A percentile compares a stretch with the other conserved stretches of the same genome.
These are phyloP conservation scores for Argyresthia albistria DNA, from an alignment of 2,888 invertebrate species.

Conservation along the genomic window DNA sequence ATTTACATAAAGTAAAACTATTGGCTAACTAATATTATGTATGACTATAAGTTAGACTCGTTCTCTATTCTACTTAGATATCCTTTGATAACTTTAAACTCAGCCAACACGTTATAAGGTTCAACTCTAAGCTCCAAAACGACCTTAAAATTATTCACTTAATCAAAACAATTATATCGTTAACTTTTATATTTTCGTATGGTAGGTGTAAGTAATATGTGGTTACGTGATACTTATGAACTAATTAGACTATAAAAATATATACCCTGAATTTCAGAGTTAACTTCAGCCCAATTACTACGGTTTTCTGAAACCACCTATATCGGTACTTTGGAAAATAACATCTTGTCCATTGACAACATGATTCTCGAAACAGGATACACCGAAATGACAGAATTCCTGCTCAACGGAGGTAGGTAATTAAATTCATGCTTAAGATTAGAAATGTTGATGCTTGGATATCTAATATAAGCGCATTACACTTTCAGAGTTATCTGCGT, in stretches of 20 bases:
- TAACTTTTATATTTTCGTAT: no score
- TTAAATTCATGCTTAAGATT: neutral
- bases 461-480: constrained; percentile 1
- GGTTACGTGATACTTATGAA: neutral
- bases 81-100: neutral
- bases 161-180: no score
- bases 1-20: no score
- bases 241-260: neutral
- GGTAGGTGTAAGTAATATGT: no score
- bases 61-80: neutral
- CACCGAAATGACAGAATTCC: constrained; percentile 24
- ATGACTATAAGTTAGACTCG: no score
- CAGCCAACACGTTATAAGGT: no score
- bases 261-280: constrained; percentile 29
- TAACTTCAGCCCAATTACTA: constrained; percentile 31
- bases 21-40: no score
- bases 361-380: constrained; percentile 33
- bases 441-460: neutral
- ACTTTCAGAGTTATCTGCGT: constrained; percentile 26
- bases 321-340: constrained; percentile 24
- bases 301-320: constrained; percentile 36
- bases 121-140: no score
- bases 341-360: constrained; percentile 21
- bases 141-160: no score
- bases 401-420: constrained; percentile 33